These are phyloP conservation scores for Laspeyria flexula DNA, from an alignment of 2,888 invertebrate genomes.

Conservation along the genomic window DNA sequence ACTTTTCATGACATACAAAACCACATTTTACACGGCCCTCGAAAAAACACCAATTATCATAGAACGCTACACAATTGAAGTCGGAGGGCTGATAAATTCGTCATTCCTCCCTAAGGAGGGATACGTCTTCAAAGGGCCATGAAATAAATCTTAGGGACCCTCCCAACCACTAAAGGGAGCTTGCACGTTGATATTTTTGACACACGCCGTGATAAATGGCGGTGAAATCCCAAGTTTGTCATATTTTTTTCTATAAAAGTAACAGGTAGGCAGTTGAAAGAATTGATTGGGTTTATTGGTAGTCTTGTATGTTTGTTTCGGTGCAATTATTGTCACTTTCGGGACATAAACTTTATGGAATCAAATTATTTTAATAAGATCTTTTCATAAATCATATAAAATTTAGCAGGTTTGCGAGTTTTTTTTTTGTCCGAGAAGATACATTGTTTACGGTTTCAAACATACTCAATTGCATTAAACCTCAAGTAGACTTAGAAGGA, in stretches of 20 bases:
- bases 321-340: slow-evolving; percentile 3
- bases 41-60: slow-evolving; percentile 29
- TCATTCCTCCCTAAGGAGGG: slow-evolving; percentile 42
- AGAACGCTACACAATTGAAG: slow-evolving; percentile 38
- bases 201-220: slow-evolving; percentile 45
- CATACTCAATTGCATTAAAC: too few relatives aligned
- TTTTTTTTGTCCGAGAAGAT: too few relatives aligned
- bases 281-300: slow-evolving; percentile 27
- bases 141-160: slow-evolving; percentile 44
- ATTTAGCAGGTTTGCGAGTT: too few relatives aligned
- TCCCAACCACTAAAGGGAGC: slow-evolving; percentile 44
- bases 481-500: too few relatives aligned
- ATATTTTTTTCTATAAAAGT: slow-evolving; percentile 44
- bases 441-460: too few relatives aligned
- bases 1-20: too few relatives aligned
- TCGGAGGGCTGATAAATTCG: slow-evolving; percentile 40
- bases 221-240: slow-evolving; percentile 37
- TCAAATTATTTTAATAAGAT: too few relatives aligned
- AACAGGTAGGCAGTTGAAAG: slow-evolving; percentile 41
- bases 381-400: too few relatives aligned
- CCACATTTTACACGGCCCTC: too few relatives aligned
- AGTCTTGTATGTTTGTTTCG: slow-evolving; percentile 9
- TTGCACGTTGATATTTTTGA: slow-evolving; percentile 54
- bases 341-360: background rate
- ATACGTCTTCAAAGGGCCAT: slow-evolving; percentile 32